Evolutionary conservation across 2,797 vertebrate genomes (phyloP).

Genomic region (Cryptoblepharus egeriae): DNA sequence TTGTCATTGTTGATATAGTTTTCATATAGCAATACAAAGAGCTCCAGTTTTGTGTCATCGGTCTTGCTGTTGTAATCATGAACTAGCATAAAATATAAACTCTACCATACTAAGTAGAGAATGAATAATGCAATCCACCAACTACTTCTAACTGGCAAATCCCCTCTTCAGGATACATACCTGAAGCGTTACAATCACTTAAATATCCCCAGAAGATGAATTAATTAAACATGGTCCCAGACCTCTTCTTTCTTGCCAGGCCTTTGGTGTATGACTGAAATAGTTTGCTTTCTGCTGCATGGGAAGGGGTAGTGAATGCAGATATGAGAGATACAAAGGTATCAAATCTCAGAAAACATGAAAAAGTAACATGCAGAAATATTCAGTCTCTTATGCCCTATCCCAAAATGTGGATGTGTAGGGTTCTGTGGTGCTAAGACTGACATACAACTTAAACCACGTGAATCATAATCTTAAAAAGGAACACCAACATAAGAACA

Average conservation of each 20-base stretch:
- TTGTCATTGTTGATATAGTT: not conserved
- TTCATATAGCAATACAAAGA: not conserved
- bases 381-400: too few species aligned
- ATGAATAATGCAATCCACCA: not conserved
- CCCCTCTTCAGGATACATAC: not conserved
- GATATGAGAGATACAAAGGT: not conserved
- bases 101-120: not conserved
- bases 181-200: not conserved
- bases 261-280: not conserved
- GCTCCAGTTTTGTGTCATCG: not conserved
- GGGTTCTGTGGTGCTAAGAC: not conserved
- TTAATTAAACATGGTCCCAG: not conserved
- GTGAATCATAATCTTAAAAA: not conserved
- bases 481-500: too few species aligned
- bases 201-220: not conserved
- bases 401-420: not conserved
- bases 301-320: not conserved
- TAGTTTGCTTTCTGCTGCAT: not conserved
- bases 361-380: not conserved
- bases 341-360: not conserved
- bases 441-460: not conserved
- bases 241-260: not conserved
- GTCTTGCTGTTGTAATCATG: not conserved
- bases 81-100: not conserved
- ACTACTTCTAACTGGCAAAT: not conserved